phyloP scores from a whole-genome alignment of 2,113 vertebrate genomes.

The Xiphophorus hellerii region DNA sequence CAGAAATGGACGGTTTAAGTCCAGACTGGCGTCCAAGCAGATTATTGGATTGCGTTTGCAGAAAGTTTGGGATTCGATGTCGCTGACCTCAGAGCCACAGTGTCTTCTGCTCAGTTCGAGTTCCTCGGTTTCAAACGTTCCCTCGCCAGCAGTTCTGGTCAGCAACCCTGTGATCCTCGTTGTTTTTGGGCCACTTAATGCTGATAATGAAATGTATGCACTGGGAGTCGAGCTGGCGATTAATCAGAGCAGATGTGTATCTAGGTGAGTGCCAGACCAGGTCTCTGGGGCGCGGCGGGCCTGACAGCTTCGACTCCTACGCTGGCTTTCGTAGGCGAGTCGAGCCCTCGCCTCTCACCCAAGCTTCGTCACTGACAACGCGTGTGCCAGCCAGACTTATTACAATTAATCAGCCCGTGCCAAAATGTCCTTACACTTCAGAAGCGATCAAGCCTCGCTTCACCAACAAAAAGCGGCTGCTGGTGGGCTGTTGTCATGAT shows the following conservation, averaged over 20 bases:
- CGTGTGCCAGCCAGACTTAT: slow-evolving; percentile 64
- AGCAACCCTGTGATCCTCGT: slow-evolving; percentile 83
- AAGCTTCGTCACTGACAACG: slow-evolving; percentile 49
- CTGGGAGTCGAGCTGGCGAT: slow-evolving; percentile 85
- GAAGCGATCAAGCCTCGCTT: slow-evolving; percentile 59
- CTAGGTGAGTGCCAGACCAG: slow-evolving; percentile 71
- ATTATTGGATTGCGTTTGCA: background rate
- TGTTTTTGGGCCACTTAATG: slow-evolving; percentile 91
- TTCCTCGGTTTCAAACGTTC: slow-evolving; percentile 10
- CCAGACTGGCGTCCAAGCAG: background rate
- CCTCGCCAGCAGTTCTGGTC: slow-evolving; percentile 24
- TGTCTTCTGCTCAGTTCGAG: background rate
- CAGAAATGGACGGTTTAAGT: background rate
- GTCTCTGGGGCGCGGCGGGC: slow-evolving; percentile 72
- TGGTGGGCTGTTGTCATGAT: slow-evolving; percentile 56
- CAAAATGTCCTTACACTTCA: slow-evolving; percentile 77
- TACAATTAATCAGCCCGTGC: slow-evolving; percentile 78
- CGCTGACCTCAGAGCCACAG: background rate
- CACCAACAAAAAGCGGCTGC: slow-evolving; percentile 52
- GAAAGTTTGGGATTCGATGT: background rate
- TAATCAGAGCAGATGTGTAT: slow-evolving; percentile 94
- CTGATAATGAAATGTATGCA: slow-evolving; percentile 91
- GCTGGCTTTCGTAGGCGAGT: slow-evolving; percentile 33
- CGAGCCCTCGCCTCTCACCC: slow-evolving; percentile 58
- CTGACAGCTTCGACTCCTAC: slow-evolving; percentile 49